A percentile compares a stretch with the other conserved stretches of the same genome.
Conservation (phyloP, 1,140 invertebrate genomes). For the Saccostrea echinata region DNA sequence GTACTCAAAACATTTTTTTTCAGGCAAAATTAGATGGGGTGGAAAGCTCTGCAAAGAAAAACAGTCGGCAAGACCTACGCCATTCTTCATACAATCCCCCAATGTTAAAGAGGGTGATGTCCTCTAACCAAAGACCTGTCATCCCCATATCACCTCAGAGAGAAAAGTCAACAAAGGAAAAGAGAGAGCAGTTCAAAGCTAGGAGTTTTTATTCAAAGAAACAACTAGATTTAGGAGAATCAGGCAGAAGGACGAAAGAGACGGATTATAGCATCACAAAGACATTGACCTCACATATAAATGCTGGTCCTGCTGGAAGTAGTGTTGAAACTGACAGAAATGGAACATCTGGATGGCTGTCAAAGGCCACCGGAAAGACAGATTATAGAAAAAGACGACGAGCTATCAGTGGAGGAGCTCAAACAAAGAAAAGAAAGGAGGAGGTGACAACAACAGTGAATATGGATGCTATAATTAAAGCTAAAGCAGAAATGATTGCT, state of each 20-base stretch:
- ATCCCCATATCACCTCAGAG: conserved; percentile 1
- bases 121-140: background rate
- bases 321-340: background rate
- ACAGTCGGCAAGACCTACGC: background rate
- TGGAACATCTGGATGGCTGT: background rate
- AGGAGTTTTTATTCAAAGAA: conserved; percentile 10
- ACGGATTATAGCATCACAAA: background rate
- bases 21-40: background rate
- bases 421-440: background rate
- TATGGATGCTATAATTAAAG: background rate
- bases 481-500: conserved; percentile 10
- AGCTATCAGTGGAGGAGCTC: background rate
- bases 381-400: background rate
- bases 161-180: conserved; percentile 1
- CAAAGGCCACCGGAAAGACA: background rate
- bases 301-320: background rate
- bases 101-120: background rate
- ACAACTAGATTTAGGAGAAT: background rate
- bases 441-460: background rate
- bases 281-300: background rate
- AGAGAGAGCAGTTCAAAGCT: conserved; percentile 1
- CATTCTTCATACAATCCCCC: background rate
- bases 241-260: background rate
- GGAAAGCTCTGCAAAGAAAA: background rate
- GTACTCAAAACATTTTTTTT: no score